Percentiles rank a stretch among this genome's conserved stretches.
phyloP scores from a whole-genome alignment of 2,113 vertebrate species.

The Sylvicapra grimmia region DNA sequence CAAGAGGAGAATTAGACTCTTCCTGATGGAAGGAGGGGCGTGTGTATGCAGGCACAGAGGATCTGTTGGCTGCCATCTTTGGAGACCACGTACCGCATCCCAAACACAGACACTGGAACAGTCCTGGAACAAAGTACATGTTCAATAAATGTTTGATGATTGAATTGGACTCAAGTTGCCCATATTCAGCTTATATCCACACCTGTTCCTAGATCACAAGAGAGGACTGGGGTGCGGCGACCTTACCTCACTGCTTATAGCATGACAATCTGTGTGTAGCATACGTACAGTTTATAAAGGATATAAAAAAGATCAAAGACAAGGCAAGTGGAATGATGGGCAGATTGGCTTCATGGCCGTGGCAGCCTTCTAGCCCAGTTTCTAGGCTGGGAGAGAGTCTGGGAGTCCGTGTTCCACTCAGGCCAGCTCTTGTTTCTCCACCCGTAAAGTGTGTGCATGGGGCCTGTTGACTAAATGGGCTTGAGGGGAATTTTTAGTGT shows the following conservation, averaged over 20 bases:
- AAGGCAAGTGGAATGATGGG: background rate
- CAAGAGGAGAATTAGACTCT: background rate
- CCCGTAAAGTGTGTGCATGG: background rate
- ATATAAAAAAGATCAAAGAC: background rate
- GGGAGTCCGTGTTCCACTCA: background rate
- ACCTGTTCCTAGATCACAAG: background rate
- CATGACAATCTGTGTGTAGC: too few species aligned
- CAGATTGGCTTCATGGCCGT: background rate
- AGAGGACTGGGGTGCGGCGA: fast-evolving
- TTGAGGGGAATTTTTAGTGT: background rate
- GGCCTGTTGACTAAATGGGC: background rate
- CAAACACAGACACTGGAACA: too few species aligned
- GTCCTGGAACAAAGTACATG: background rate
- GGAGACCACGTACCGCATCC: background rate
- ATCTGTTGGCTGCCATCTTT: background rate
- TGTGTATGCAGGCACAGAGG: fast-evolving
- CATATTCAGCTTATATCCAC: background rate
- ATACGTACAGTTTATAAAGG: background rate
- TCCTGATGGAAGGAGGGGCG: fast-evolving
- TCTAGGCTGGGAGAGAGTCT: too few species aligned
- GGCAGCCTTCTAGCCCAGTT: background rate
- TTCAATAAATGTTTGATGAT: background rate
- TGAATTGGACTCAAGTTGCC: background rate
- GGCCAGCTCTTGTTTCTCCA: background rate
- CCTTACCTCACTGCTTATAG: too few species aligned